These are phyloP conservation scores for Archilochus colubris DNA, from an alignment of 2,113 vertebrate genomes.

Conservation along the genomic window DNA sequence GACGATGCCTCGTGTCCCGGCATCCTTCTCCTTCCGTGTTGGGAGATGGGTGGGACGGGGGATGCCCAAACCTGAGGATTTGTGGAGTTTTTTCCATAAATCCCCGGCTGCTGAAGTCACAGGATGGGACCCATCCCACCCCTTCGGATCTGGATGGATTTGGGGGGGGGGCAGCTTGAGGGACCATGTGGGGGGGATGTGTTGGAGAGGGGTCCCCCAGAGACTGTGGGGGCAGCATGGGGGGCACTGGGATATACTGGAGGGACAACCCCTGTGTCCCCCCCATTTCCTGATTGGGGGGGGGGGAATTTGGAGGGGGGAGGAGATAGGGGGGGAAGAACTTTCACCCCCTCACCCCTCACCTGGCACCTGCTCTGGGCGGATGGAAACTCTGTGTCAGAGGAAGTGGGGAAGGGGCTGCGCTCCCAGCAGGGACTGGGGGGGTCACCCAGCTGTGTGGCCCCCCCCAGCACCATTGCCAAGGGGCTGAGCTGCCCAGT, in stretches of 20 bases:
- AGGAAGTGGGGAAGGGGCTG: not conserved
- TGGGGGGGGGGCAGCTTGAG: not conserved
- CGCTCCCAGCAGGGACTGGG: rapidly evolving
- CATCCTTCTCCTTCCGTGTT: not conserved
- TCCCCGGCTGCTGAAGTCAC: not conserved
- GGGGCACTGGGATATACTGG: not conserved
- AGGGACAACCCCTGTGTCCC: not conserved
- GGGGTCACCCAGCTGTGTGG: not conserved
- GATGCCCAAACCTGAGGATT: not conserved
- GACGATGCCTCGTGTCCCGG: not conserved
- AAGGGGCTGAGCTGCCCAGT: not conserved
- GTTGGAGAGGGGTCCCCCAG: too few relatives aligned
- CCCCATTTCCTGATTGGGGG: not conserved
- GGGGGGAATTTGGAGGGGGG: not conserved
- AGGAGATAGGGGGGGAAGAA: not conserved
- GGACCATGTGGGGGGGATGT: too few relatives aligned
- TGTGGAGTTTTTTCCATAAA: not conserved
- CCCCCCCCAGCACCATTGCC: rapidly evolving
- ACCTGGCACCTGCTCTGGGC: not conserved
- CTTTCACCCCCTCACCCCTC: not conserved
- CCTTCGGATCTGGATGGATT: not conserved
- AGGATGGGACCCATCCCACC: not conserved
- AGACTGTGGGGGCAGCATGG: not conserved
- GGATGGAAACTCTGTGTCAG: slow-evolving; percentile 19
- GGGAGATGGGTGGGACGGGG: not conserved